Evolutionary conservation across 2,888 invertebrate species (phyloP).

Genomic region (Orchesella flavescens): DNA sequence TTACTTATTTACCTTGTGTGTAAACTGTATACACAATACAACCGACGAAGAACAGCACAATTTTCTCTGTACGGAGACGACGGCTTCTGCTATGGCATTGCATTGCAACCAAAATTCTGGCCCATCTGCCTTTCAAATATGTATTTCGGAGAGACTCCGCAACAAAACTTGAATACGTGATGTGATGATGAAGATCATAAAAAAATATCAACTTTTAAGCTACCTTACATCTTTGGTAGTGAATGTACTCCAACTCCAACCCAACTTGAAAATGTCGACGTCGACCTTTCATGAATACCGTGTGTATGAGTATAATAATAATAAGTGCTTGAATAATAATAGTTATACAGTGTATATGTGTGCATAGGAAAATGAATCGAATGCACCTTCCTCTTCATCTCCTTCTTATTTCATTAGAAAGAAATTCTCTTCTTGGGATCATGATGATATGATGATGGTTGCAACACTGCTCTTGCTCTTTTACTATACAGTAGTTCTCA

Average conservation of each 20-base stretch:
- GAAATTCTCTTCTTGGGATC: background rate
- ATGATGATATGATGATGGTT: background rate
- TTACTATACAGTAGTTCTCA: background rate
- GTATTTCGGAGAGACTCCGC: background rate
- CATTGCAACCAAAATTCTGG: no score
- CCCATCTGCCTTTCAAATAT: no score
- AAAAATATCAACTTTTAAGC: background rate
- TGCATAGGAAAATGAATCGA: background rate
- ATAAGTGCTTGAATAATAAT: no score
- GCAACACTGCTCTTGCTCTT: background rate
- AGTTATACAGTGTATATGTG: no score
- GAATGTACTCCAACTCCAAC: no score
- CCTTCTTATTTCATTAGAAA: background rate
- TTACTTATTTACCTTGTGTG: constrained; percentile 31
- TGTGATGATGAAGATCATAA: background rate
- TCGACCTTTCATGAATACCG: background rate
- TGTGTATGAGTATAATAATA: background rate
- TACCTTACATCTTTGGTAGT: no score
- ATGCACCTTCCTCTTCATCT: background rate
- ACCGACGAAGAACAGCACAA: background rate
- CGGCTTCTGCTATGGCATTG: no score
- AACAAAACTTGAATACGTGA: background rate
- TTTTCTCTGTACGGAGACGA: background rate
- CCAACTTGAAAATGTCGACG: background rate
- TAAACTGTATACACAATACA: background rate